These are phyloP conservation scores for Sphenopsis melanotis DNA, from an alignment of 2,797 vertebrate species.

Conservation along the genomic window DNA sequence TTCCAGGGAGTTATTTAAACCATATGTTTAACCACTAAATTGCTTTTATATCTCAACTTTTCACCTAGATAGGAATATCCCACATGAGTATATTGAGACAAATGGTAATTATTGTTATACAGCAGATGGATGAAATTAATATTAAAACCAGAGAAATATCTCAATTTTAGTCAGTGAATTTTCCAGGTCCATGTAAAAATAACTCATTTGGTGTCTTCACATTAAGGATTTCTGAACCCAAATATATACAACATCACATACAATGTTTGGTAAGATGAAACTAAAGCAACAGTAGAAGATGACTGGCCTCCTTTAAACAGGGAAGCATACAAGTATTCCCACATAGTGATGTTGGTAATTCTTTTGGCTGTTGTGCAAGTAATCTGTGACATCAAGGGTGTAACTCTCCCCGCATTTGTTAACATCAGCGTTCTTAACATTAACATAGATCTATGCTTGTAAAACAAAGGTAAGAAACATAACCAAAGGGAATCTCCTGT, in stretches of 20 bases:
- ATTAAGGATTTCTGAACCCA: neutral
- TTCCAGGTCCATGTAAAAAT: neutral
- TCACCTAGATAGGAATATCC: neutral
- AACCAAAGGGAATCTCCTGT: neutral
- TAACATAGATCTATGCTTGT: neutral
- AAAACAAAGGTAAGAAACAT: neutral
- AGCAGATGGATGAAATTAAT: neutral
- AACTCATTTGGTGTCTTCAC: neutral
- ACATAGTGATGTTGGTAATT: neutral
- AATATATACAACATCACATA: neutral
- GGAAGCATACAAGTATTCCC: neutral
- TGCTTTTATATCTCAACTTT: neutral
- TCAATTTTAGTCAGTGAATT: neutral
- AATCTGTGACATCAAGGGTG: neutral
- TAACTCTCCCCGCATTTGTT: neutral
- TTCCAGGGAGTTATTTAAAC: slow-evolving; percentile 25
- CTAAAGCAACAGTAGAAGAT: neutral
- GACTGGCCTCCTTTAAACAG: neutral
- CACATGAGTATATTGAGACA: neutral
- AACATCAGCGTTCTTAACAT: neutral
- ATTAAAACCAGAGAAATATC: neutral
- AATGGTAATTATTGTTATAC: neutral
- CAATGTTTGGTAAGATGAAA: neutral
- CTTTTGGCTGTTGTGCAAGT: neutral
- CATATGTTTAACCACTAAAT: slow-evolving; percentile 8